Evolutionary conservation across 2,797 vertebrate genomes (phyloP).

Genomic region (Hydrolagus colliei): DNA sequence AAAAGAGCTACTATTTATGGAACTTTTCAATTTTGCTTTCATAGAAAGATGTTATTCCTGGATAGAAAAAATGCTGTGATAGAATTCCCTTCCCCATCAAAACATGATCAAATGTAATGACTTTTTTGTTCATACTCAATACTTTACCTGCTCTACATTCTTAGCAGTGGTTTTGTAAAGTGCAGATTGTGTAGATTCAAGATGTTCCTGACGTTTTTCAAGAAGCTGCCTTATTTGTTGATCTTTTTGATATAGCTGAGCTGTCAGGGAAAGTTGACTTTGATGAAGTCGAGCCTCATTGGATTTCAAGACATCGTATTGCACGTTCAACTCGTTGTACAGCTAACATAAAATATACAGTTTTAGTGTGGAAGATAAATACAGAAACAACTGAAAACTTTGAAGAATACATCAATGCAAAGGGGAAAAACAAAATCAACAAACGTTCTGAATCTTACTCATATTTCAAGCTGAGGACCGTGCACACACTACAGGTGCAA

Average conservation of each 20-base stretch:
- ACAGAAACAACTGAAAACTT: constrained; percentile 28
- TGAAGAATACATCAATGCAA: constrained; percentile 31
- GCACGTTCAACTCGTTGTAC: constrained; percentile 73
- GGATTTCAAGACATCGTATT: constrained; percentile 71
- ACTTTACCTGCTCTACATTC: constrained; percentile 57
- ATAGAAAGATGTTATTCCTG: background rate
- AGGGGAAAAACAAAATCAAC: constrained; percentile 27
- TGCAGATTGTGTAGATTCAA: constrained; percentile 38
- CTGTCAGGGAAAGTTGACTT: constrained; percentile 62
- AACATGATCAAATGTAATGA: too few relatives aligned
- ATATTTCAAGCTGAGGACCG: background rate
- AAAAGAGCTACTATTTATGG: background rate
- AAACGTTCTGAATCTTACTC: constrained; percentile 34
- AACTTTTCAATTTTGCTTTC: background rate
- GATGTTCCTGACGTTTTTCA: constrained; percentile 57
- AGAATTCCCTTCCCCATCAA: background rate
- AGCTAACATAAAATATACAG: constrained; percentile 54
- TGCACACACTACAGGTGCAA: too few relatives aligned
- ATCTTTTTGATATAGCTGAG: constrained; percentile 67
- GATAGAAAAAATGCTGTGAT: background rate
- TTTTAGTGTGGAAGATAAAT: constrained; percentile 38
- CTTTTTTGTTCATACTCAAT: background rate
- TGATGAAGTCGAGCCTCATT: constrained; percentile 68
- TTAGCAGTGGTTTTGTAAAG: constrained; percentile 52
- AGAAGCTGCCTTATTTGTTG: constrained; percentile 67